Evolutionary conservation across 2,797 vertebrate genomes (phyloP).

Genomic region (Scleropages formosus): DNA sequence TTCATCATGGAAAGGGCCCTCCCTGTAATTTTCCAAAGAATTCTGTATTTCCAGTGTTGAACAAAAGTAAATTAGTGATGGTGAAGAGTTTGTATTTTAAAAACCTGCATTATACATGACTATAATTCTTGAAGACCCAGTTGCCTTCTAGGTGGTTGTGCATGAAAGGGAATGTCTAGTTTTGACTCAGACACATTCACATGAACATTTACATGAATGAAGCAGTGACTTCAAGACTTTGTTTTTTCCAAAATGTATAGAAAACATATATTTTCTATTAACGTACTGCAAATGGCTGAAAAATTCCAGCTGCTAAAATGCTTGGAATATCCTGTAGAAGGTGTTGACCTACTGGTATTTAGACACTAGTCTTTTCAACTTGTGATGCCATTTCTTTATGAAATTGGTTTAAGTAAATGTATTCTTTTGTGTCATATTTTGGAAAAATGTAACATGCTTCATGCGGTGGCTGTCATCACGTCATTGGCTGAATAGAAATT

Average conservation of each 20-base stretch:
- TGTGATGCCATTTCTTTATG: no score
- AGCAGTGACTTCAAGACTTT: background rate
- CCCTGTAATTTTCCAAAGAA: conserved; percentile 57
- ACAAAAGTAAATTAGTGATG: conserved; percentile 3
- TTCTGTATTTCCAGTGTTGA: conserved; percentile 52
- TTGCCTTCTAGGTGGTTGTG: background rate
- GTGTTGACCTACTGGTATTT: no score
- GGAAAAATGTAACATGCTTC: no score
- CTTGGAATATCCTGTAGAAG: no score
- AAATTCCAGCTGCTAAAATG: no score
- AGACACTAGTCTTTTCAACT: no score
- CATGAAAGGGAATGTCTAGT: background rate
- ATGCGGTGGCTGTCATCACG: no score
- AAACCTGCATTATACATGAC: background rate
- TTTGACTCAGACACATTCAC: background rate
- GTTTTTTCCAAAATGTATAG: background rate
- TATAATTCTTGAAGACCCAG: background rate
- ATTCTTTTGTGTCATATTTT: no score
- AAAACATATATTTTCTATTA: background rate
- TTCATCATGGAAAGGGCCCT: conserved; percentile 65
- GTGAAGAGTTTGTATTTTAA: background rate
- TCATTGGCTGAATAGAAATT: no score
- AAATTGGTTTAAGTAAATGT: no score
- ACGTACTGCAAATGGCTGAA: no score
- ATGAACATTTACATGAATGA: background rate